These are phyloP conservation scores for Ambastaia sidthimunki DNA, from an alignment of 2,797 vertebrate species.

Conservation along the genomic window DNA sequence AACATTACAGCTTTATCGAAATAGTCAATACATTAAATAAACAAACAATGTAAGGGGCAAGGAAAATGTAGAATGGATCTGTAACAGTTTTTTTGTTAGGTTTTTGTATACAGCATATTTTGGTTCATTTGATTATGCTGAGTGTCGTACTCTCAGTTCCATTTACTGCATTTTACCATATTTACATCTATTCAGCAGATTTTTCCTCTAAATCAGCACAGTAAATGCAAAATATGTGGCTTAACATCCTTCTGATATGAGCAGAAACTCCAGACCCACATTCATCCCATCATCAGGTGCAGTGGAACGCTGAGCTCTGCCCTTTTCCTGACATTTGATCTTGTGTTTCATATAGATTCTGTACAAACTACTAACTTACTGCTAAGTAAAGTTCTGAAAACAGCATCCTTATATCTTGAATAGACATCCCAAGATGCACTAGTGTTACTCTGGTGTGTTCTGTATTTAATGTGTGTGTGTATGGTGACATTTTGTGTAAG, in stretches of 20 bases:
- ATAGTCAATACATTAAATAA: too few species aligned
- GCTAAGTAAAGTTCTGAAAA: conserved; percentile 5
- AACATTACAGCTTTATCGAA: too few species aligned
- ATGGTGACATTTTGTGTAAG: conserved; percentile 54
- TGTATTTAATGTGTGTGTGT: conserved; percentile 62
- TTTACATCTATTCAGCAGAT: neutral
- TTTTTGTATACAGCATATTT: too few species aligned
- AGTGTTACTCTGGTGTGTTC: too few species aligned
- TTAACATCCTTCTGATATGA: conserved; percentile 41
- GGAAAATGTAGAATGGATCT: too few species aligned
- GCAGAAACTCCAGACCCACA: neutral
- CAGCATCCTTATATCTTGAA: conserved; percentile 4
- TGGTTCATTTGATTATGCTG: too few species aligned
- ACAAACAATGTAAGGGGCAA: too few species aligned
- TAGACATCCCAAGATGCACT: neutral
- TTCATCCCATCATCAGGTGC: conserved; percentile 12
- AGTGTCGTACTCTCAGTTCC: neutral
- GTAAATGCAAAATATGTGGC: conserved; percentile 11
- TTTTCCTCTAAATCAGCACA: too few species aligned
- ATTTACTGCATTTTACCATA: neutral
- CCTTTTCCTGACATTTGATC: conserved; percentile 18
- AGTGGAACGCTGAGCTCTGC: conserved; percentile 2
- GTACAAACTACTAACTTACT: neutral
- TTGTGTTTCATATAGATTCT: neutral
- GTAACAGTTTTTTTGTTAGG: neutral